Evolutionary conservation across 2,888 invertebrate species (phyloP).

Genomic region (Lutraria lutraria): DNA sequence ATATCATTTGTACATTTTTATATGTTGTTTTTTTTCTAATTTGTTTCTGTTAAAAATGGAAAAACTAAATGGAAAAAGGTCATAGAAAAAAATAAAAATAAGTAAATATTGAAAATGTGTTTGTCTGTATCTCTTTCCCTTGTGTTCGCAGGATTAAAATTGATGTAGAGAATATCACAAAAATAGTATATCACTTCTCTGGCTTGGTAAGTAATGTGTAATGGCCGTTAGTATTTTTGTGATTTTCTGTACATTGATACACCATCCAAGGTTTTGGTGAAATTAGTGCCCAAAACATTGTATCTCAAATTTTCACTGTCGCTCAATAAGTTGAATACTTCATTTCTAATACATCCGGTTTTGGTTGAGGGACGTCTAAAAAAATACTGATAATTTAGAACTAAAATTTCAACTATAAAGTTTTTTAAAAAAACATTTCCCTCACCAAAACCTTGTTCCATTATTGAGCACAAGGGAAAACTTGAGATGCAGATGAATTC

Average conservation of each 20-base stretch:
- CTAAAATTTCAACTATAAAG: too few relatives aligned
- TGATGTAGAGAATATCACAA: constrained; percentile 20
- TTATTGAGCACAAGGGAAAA: constrained; percentile 47
- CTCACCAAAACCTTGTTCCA: constrained; percentile 46
- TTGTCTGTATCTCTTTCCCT: constrained; percentile 52
- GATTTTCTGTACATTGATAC: constrained; percentile 23
- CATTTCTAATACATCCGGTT: constrained; percentile 19
- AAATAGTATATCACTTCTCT: neutral
- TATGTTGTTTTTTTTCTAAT: constrained; percentile 22
- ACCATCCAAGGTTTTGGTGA: constrained; percentile 70
- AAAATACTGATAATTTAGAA: constrained; percentile 1
- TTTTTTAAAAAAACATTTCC: neutral
- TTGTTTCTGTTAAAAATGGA: constrained; percentile 31
- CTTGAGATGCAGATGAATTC: constrained; percentile 53
- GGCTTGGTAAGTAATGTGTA: neutral
- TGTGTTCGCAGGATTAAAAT: constrained; percentile 25
- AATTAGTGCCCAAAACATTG: constrained; percentile 37
- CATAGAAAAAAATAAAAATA: constrained; percentile 36
- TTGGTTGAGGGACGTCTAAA: constrained; percentile 54
- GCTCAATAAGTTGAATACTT: constrained; percentile 25
- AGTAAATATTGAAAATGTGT: constrained; percentile 37
- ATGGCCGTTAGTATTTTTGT: neutral
- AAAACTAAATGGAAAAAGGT: constrained; percentile 15
- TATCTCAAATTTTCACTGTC: constrained; percentile 67
- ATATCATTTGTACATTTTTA: constrained; percentile 20